Base-by-base conservation (phyloP, 2,888 invertebrate genomes). In the Dolichopus griseipennis region DNA sequence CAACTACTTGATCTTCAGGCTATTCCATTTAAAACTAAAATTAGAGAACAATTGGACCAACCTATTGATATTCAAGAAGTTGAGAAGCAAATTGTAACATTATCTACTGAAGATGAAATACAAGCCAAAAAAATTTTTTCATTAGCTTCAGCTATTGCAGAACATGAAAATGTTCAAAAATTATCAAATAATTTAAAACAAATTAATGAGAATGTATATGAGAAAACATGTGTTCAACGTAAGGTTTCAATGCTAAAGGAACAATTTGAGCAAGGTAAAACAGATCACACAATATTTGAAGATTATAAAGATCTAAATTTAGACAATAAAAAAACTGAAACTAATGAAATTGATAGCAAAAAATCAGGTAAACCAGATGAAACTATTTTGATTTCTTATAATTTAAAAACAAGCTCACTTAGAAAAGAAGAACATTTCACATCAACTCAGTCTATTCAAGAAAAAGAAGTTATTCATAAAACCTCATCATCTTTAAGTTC, bases 211-310 rank as follows among this genome's bases (percentile, higher is more conserved):
- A 75, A 73, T 61, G 71, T 74, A 20, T 78, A 75, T 66, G 80
- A 80, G 73, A 73, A 72, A 65, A 73, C 69, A 70, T 77, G 76
- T 72, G 72, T 74, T 52, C 77, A 75, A 69, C 74, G 73, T 52
- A 75, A 68, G 66, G 72, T 78, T 27, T 71, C 69, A 61, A 52
- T 52, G 52, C 52, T 52, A 12, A 52, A 52, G 15, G 52, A 52
- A 52, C 52, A 52, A n/a, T 52, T 52, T 52, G 52, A 52, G n/a
- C 15, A 52, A 18, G 18, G 52, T 18, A 18, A 18, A 18, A 1
- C 18, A 52, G 52, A 52, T n/a, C 15, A 52, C 9, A 52, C 9
- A 52, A 15, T 52, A 18, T 18, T 2, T 6, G 41, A 41, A 41
- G 41, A 15, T 41, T 41, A 4, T 7, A 15, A 41, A 41, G 8